Conservation (phyloP, 2,113 vertebrate species). For the Hemiprocne comata region DNA sequence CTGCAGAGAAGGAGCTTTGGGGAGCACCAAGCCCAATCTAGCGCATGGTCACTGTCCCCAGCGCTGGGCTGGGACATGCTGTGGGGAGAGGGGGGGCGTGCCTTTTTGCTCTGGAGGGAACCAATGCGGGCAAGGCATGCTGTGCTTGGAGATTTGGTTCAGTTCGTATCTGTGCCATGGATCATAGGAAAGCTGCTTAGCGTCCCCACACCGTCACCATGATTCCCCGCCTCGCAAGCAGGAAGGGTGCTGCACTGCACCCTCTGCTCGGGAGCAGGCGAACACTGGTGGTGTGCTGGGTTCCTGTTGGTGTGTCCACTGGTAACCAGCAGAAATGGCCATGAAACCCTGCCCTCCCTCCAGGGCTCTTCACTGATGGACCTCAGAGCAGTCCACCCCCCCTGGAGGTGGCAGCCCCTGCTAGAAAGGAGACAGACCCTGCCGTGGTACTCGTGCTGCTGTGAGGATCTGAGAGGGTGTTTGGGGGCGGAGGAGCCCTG, state of each 20-base stretch:
- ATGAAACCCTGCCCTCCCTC: background rate
- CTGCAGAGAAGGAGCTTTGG: background rate
- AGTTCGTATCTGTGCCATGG: background rate
- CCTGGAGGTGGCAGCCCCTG: background rate
- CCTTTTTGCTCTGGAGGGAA: rapidly evolving
- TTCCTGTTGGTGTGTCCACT: background rate
- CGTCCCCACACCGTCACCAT: rapidly evolving
- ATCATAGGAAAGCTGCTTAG: background rate
- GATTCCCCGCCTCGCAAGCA: background rate
- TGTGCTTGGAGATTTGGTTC: background rate
- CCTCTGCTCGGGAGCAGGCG: background rate
- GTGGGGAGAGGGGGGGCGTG: too few relatives aligned
- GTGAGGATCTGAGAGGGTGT: background rate
- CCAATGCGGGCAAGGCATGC: background rate
- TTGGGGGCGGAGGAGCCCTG: background rate
- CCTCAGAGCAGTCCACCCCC: background rate
- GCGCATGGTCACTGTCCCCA: too few relatives aligned
- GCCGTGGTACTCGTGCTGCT: rapidly evolving
- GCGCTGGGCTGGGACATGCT: background rate
- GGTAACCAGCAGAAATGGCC: background rate
- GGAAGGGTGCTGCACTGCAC: background rate
- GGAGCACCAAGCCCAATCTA: background rate
- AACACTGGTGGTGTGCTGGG: background rate
- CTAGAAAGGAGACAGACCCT: background rate
- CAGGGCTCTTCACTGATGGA: background rate